These are phyloP conservation scores for Pachyuromys duprasi DNA, from an alignment of 2,797 vertebrate genomes.

Conservation along the genomic window DNA sequence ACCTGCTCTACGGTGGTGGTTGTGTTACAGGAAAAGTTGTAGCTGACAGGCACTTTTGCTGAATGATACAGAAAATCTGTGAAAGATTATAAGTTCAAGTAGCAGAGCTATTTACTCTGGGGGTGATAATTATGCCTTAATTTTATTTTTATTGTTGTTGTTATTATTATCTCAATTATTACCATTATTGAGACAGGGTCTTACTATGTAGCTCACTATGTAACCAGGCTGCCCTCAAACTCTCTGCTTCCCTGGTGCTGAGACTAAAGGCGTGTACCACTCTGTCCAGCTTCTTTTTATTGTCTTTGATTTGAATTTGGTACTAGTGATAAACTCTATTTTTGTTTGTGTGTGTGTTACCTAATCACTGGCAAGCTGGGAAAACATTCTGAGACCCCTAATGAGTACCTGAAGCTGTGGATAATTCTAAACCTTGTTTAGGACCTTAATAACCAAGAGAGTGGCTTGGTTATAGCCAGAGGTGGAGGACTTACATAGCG, in stretches of 20 bases:
- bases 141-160: background rate
- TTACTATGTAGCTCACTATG: background rate
- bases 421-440: background rate
- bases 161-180: too few species aligned
- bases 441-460: background rate
- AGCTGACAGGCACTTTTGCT: slow-evolving; percentile 12
- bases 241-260: background rate
- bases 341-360: background rate
- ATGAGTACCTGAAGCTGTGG: background rate
- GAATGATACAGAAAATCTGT: background rate
- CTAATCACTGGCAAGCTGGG: background rate
- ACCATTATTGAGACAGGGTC: background rate
- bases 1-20: background rate
- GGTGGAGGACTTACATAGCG: background rate
- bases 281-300: background rate
- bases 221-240: background rate
- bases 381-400: background rate
- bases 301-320: slow-evolving; percentile 57
- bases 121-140: background rate
- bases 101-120: slow-evolving; percentile 27
- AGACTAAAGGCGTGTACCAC: background rate
- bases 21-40: slow-evolving; percentile 14
- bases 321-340: background rate
- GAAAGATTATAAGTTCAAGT: background rate
- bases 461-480: background rate